Percentiles rank a stretch among this genome's conserved stretches.
These are phyloP conservation scores for Doryteuthis pealeii DNA, from an alignment of 1,140 invertebrate species.

Conservation along the genomic window DNA sequence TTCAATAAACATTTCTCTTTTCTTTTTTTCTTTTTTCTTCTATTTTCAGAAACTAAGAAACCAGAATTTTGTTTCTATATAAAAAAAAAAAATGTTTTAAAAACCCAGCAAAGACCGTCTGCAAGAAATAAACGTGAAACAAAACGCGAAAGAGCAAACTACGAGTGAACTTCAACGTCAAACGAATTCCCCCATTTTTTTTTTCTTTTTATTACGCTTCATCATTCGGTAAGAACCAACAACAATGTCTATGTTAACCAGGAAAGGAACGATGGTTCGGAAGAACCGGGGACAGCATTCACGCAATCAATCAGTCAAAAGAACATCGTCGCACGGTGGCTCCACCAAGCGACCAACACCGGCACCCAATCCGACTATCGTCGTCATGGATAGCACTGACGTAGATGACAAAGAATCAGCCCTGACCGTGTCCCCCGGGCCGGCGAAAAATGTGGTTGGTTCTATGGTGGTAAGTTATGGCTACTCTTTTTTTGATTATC, in stretches of 20 bases:
- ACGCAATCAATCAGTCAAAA: constrained; percentile 21
- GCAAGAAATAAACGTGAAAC: too few relatives aligned
- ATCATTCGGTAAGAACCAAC: background rate
- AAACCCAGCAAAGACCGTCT: too few relatives aligned
- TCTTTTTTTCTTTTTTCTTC: too few relatives aligned
- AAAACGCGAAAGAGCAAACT: too few relatives aligned
- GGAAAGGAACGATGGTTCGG: constrained; percentile 28
- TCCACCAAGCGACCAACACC: constrained; percentile 16
- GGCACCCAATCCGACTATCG: constrained; percentile 4
- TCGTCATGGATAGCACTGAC: constrained; percentile 21
- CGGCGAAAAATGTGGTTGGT: constrained; percentile 16
- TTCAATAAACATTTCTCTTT: too few relatives aligned
- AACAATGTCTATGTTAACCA: constrained; percentile 19
- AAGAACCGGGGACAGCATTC: constrained; percentile 17
- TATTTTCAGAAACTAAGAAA: too few relatives aligned
- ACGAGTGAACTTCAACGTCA: too few relatives aligned
- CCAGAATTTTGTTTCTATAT: too few relatives aligned
- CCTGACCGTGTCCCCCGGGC: constrained; percentile 6
- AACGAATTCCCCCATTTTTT: too few relatives aligned
- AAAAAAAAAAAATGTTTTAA: too few relatives aligned
- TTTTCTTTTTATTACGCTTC: too few relatives aligned
- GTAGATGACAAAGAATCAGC: constrained; percentile 21
- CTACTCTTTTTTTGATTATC: too few relatives aligned
- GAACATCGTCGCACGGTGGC: constrained; percentile 21
- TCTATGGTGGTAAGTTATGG: constrained; percentile 22